Percentiles rank a stretch among this genome's conserved stretches.
Conservation (phyloP, 2,797 vertebrate genomes). For the Falco peregrinus region DNA sequence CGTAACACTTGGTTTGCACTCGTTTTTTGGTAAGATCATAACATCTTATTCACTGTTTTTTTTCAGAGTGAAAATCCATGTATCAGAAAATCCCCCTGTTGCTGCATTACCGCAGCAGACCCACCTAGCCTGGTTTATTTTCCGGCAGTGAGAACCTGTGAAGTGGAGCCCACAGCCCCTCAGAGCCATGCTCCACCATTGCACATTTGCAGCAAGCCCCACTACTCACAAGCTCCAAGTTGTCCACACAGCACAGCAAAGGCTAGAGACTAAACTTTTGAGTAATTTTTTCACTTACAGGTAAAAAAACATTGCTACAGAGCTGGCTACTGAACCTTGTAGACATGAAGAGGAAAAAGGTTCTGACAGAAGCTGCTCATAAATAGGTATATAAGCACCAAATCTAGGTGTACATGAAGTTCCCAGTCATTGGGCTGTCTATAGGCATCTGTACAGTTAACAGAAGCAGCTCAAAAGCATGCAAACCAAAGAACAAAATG, state of each 20-base stretch:
- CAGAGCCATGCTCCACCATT: fast-evolving
- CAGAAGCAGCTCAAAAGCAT: not conserved
- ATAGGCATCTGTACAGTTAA: not conserved
- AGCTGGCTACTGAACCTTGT: not conserved
- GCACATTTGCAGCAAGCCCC: not conserved
- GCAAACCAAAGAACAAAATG: not conserved
- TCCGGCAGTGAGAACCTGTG: not conserved
- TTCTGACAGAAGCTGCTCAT: not conserved
- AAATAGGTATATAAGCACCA: not conserved
- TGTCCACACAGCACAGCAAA: not conserved
- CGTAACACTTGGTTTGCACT: not conserved
- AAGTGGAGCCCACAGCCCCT: not conserved
- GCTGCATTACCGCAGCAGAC: not conserved
- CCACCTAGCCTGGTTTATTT: not conserved
- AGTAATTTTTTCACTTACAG: not conserved
- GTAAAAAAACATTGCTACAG: not conserved
- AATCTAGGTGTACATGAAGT: not conserved
- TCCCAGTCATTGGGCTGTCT: not conserved
- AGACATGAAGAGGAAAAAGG: not conserved
- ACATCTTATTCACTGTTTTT: not conserved
- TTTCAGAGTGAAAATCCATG: not conserved
- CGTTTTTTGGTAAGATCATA: not conserved
- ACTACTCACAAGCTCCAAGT: not conserved
- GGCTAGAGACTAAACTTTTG: not conserved
- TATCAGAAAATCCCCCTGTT: not conserved